phyloP scores from a whole-genome alignment of 2,113 vertebrate species.

The Shinisaurus crocodilurus region DNA sequence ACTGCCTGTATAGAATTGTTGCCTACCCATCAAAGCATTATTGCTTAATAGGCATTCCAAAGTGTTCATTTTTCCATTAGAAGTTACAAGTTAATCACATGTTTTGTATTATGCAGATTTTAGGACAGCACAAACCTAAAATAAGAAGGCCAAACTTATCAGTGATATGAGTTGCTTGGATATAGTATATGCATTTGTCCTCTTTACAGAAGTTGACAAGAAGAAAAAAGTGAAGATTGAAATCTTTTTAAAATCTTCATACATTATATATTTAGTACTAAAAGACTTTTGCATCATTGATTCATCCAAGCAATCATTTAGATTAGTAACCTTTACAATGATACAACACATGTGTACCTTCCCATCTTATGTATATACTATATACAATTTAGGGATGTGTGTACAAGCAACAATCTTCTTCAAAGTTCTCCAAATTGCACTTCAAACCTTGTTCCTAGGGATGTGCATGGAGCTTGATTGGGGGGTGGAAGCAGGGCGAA shows the following conservation, averaged over 20 bases:
- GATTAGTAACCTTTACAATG: background rate
- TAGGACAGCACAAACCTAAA: background rate
- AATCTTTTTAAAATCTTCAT: background rate
- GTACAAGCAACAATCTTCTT: no score
- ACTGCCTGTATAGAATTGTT: slow-evolving; percentile 26
- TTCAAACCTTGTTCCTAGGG: no score
- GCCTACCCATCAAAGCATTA: slow-evolving; percentile 46
- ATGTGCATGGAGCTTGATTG: no score
- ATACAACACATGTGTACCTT: background rate
- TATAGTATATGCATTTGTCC: background rate
- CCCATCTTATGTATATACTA: no score
- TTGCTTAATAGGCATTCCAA: slow-evolving; percentile 40
- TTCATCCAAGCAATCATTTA: background rate
- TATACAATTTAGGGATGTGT: no score
- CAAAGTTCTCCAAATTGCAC: no score
- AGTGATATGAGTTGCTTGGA: background rate
- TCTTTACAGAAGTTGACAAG: background rate
- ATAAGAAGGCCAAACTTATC: background rate
- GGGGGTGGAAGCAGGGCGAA: no score
- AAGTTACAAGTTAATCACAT: slow-evolving; percentile 29
- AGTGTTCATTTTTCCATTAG: slow-evolving; percentile 48
- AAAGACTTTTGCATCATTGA: background rate
- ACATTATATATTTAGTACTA: background rate
- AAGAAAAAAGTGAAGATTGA: background rate
- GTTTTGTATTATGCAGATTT: slow-evolving; percentile 17